Evolutionary conservation across 2,888 invertebrate genomes (phyloP).

Genomic region (Synanthedon vespiformis): DNA sequence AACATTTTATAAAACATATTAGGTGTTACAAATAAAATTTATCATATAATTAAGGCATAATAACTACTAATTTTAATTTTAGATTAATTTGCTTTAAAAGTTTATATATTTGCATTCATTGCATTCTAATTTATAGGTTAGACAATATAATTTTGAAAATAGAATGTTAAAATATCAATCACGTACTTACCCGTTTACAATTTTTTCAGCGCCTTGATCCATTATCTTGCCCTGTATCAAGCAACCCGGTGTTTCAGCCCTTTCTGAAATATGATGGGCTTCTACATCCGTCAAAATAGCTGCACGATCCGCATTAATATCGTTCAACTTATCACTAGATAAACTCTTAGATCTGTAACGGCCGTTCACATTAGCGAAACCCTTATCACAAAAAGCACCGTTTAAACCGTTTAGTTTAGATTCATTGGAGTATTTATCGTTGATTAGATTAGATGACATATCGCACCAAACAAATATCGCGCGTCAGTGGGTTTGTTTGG

Average conservation of each 20-base stretch:
- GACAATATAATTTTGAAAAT: too few relatives aligned
- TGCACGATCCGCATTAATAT: constrained; percentile 52
- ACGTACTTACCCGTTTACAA: constrained; percentile 36
- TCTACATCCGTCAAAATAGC: constrained; percentile 61
- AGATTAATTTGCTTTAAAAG: too few relatives aligned
- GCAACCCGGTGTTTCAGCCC: constrained; percentile 57
- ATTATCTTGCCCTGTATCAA: constrained; percentile 40
- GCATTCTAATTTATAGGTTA: too few relatives aligned
- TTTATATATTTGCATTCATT: too few relatives aligned
- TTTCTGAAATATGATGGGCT: constrained; percentile 46
- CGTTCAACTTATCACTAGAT: constrained; percentile 64
- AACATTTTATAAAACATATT: too few relatives aligned
- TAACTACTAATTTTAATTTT: too few relatives aligned
- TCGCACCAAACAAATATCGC: constrained; percentile 34
- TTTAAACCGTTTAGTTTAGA: constrained; percentile 52
- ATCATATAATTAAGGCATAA: too few relatives aligned
- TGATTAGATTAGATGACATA: constrained; percentile 57
- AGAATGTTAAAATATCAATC: background rate
- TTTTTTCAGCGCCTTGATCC: constrained; percentile 31
- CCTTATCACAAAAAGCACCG: constrained; percentile 47
- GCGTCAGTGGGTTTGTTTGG: constrained; percentile 23
- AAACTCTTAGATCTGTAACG: constrained; percentile 60
- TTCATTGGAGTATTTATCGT: constrained; percentile 50
- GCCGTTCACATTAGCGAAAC: constrained; percentile 42
- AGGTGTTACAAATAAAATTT: too few relatives aligned